Evolutionary conservation across 2,888 invertebrate genomes (phyloP), one percentile per base, ranked within the genome.

Genomic region (Eupithecia insigniata): DNA sequence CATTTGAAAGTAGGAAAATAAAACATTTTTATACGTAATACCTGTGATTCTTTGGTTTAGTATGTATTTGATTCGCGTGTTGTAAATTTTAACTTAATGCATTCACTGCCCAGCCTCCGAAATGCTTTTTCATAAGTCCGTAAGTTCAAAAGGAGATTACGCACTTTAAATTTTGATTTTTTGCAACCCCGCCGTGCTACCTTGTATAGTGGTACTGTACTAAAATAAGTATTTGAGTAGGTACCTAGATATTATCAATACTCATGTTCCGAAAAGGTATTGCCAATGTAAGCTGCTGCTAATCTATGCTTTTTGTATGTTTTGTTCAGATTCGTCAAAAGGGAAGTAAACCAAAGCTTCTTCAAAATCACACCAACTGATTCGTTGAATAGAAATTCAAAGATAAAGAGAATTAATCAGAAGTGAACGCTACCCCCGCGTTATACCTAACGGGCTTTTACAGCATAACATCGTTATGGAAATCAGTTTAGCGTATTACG

Each of bases 401-500:
- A 62, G 34, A 12, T 62, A n/a, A 3, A 10, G 18, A 62, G 62
- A 36, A 0, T 34, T 36, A 64, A 64, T 64, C 32, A 34, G 36
- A 39, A 64, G n/a, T 36, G 14, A 62, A 62, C 51, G 70, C 65
- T 69, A 43, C 68, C 58, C 30, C 22, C 26, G 26, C 43, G 28
- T 66, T 34, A 66, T 62, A 71, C 72, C 68, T 61, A 70, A 67
- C 67, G 72, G 64, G 70, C 66, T 73, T 73, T 73, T 66, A 71
- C 55, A 73, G 67, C 64, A 72, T 71, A 69, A 71, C 64, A 61
- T 58, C 32, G 60, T 75, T 70, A 73, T 67, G 71, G 30, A 73
- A 73, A 73, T 73, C 69, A 67, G 65, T 67, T 71, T 67, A 69
- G 67, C 64, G 69, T 67, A 69, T 71, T 73, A 73, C 34, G 67